A percentile compares a stretch with the other conserved stretches of the same genome.
Evolutionary conservation across 2,113 vertebrate species (phyloP).

Genomic region (Myodes glareolus): DNA sequence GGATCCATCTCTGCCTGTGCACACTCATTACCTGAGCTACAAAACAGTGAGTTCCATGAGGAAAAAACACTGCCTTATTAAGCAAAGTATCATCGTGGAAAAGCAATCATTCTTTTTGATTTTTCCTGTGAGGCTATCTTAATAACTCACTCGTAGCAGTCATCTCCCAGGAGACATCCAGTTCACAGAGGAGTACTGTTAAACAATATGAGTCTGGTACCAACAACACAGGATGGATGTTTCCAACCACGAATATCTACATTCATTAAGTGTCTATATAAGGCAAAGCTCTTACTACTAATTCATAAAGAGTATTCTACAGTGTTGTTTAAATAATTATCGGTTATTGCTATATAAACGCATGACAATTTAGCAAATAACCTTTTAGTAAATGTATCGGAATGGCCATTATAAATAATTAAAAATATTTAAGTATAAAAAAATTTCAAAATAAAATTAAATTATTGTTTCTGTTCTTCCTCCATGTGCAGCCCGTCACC

Average conservation of each 20-base stretch:
- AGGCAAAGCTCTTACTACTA: slow-evolving; percentile 52
- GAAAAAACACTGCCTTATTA: slow-evolving; percentile 71
- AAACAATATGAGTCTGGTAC: slow-evolving; percentile 66
- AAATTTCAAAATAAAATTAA: background rate
- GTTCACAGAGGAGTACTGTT: slow-evolving; percentile 62
- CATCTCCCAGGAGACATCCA: slow-evolving; percentile 75
- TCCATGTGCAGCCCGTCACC: slow-evolving; percentile 52
- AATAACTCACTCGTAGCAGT: slow-evolving; percentile 76
- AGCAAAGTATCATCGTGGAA: slow-evolving; percentile 72
- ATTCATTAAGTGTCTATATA: slow-evolving; percentile 63
- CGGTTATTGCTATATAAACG: background rate
- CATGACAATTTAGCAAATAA: background rate
- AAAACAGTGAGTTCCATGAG: slow-evolving; percentile 51
- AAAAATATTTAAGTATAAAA: background rate
- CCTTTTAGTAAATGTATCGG: background rate
- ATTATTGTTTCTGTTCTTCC: slow-evolving; percentile 28
- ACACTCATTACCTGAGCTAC: slow-evolving; percentile 56
- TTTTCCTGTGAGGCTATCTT: slow-evolving; percentile 76
- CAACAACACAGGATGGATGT: slow-evolving; percentile 59
- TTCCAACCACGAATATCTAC: slow-evolving; percentile 34
- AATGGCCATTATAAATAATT: background rate
- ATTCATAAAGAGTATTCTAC: background rate
- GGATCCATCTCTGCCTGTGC: background rate
- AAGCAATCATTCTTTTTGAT: slow-evolving; percentile 78
- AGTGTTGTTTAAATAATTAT: background rate